Evolutionary conservation across 2,888 invertebrate species (phyloP).

Genomic region (Crossocerus cetratus): DNA sequence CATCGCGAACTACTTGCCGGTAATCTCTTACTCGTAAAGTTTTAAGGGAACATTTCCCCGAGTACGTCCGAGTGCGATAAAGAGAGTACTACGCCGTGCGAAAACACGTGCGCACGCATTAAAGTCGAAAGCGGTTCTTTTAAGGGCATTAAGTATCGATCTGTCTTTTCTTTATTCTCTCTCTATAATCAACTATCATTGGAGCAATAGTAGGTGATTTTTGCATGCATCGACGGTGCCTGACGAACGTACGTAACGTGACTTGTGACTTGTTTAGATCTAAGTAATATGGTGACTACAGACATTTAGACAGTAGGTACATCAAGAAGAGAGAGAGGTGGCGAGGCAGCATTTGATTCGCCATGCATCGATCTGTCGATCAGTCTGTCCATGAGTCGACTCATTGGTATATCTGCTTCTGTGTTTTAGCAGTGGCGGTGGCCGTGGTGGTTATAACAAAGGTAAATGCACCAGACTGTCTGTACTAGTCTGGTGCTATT

Average conservation of each 20-base stretch:
- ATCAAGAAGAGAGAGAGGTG: slow-evolving; percentile 79
- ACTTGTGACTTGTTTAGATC: slow-evolving; percentile 34
- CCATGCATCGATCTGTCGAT: slow-evolving; percentile 78
- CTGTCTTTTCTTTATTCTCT: slow-evolving; percentile 22
- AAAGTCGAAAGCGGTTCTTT: too few species aligned
- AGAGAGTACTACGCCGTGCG: slow-evolving; percentile 26
- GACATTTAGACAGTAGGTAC: slow-evolving; percentile 81
- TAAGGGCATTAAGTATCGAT: slow-evolving; percentile 28
- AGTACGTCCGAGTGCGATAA: slow-evolving; percentile 3
- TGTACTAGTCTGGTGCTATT: slow-evolving; percentile 86
- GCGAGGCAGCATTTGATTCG: slow-evolving; percentile 80
- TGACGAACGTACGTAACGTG: slow-evolving; percentile 54
- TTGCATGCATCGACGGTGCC: slow-evolving; percentile 43
- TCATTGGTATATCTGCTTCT: slow-evolving; percentile 89
- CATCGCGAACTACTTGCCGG: slow-evolving; percentile 4
- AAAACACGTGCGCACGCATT: too few species aligned
- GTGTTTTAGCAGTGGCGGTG: slow-evolving; percentile 96
- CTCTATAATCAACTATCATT: slow-evolving; percentile 12
- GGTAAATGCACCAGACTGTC: slow-evolving; percentile 91
- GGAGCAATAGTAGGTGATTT: slow-evolving; percentile 29
- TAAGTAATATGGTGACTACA: slow-evolving; percentile 70
- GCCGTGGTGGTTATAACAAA: slow-evolving; percentile 97
- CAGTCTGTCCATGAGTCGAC: slow-evolving; percentile 80
- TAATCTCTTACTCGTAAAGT: slow-evolving; percentile 30
- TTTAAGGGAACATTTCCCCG: not conserved